These are phyloP conservation scores for Pherbina coryleti DNA, from an alignment of 2,888 invertebrate genomes.

Conservation along the genomic window DNA sequence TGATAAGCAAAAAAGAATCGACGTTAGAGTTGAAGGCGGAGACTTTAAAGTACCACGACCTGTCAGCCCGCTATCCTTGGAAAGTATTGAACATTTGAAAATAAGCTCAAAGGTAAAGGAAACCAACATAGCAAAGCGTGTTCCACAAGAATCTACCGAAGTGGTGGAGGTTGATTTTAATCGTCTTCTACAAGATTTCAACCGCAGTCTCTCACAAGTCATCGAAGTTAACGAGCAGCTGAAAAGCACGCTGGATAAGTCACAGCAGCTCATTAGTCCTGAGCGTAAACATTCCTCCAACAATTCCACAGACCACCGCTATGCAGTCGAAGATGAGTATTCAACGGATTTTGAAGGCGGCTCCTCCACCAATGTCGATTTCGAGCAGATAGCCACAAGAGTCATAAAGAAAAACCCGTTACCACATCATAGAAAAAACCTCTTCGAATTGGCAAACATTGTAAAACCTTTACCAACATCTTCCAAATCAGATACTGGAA, in stretches of 20 bases:
- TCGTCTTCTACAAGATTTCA: constrained; percentile 60
- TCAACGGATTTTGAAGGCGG: constrained; percentile 50
- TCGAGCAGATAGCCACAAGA: constrained; percentile 24
- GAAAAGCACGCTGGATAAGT: constrained; percentile 55
- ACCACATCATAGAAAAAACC: constrained; percentile 34
- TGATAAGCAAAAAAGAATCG: constrained; percentile 46
- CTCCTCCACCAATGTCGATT: constrained; percentile 26
- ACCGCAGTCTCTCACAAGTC: constrained; percentile 61
- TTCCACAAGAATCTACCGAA: neutral
- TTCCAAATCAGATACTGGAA: constrained; percentile 26
- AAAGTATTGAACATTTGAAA: constrained; percentile 54
- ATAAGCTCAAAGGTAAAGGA: constrained; percentile 38
- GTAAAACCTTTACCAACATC: constrained; percentile 41
- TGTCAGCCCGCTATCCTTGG: constrained; percentile 57
- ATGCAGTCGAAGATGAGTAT: constrained; percentile 41
- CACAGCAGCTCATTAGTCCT: constrained; percentile 53
- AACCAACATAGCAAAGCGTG: constrained; percentile 20
- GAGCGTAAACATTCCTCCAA: constrained; percentile 16
- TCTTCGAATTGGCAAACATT: constrained; percentile 42
- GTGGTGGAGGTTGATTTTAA: constrained; percentile 50
- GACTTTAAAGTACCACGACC: constrained; percentile 41
- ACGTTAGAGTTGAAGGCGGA: constrained; percentile 14
- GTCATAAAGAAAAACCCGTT: constrained; percentile 32
- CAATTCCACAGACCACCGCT: neutral
- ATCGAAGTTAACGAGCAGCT: constrained; percentile 62